Percentiles rank a stretch among this genome's conserved stretches.
phyloP scores from a whole-genome alignment of 2,797 vertebrate genomes.

The Syncerus caffer region DNA sequence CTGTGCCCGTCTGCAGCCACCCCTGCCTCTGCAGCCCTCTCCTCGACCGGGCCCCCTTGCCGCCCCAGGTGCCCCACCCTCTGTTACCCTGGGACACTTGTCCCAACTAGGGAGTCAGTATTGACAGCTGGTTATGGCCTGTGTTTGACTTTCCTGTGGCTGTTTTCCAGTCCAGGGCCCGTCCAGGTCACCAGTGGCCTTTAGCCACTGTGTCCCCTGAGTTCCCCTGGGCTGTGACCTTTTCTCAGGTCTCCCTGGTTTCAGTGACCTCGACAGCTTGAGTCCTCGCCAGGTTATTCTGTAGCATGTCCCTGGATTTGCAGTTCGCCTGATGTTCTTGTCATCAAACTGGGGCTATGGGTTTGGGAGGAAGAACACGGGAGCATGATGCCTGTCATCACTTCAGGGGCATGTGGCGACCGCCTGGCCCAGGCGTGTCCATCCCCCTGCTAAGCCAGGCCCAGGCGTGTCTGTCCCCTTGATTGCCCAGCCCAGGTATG shows the following conservation, averaged over 20 bases:
- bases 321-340: not conserved
- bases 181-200: not conserved
- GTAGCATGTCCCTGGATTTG: not conserved
- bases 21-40: too few relatives aligned
- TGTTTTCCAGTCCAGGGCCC: not conserved
- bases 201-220: accelerated
- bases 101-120: not conserved
- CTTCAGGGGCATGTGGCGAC: accelerated
- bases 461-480: accelerated
- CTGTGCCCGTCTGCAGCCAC: not conserved
- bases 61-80: accelerated
- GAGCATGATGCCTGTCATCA: accelerated
- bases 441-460: not conserved
- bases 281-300: not conserved
- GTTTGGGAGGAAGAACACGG: not conserved
- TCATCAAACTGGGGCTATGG: not conserved
- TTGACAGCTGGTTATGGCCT: too few relatives aligned
- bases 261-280: not conserved
- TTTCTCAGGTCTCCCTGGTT: not conserved
- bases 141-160: accelerated
- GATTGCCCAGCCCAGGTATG: too few relatives aligned
- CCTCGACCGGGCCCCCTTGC: not conserved
- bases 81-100: not conserved
- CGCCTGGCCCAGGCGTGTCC: accelerated
- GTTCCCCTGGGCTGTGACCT: not conserved